These are phyloP conservation scores for Spea hammondii DNA, from an alignment of 2,797 vertebrate species.

Conservation along the genomic window DNA sequence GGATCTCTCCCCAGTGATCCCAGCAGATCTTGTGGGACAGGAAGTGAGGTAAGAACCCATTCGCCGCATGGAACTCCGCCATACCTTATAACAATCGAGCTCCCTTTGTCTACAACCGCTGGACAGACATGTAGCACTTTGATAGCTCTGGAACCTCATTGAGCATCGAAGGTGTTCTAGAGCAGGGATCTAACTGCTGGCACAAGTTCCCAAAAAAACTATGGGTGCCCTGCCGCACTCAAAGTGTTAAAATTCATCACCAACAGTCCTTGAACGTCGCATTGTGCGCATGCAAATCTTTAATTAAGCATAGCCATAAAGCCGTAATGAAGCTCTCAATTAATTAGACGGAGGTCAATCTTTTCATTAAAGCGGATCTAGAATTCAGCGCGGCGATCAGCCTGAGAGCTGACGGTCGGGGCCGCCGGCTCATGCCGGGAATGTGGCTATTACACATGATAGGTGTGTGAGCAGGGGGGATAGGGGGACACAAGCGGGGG, in stretches of 20 bases:
- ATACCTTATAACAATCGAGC: too few relatives aligned
- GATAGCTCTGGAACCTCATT: too few relatives aligned
- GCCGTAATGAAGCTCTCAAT: conserved; percentile 59
- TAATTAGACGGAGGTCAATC: conserved; percentile 64
- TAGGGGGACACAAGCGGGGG: not conserved
- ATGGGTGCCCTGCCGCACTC: too few relatives aligned
- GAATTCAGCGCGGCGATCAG: too few relatives aligned
- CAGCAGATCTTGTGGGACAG: conserved; percentile 83
- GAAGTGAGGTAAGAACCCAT: conserved; percentile 83
- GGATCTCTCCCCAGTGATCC: conserved; percentile 71
- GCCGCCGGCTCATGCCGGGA: conserved; percentile 47
- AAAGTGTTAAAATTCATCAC: too few relatives aligned
- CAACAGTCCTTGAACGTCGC: not conserved
- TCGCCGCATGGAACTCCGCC: too few relatives aligned
- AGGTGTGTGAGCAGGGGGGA: not conserved
- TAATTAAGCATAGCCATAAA: conserved; percentile 66
- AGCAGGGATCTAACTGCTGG: too few relatives aligned
- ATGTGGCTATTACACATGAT: conserved; percentile 29
- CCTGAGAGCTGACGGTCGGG: conserved; percentile 47
- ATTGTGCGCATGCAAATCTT: conserved; percentile 59
- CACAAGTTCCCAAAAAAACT: too few relatives aligned
- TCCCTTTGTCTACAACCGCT: too few relatives aligned
- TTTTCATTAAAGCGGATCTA: conserved; percentile 58
- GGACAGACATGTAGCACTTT: too few relatives aligned
- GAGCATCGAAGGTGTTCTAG: too few relatives aligned